Percentiles rank a stretch among this genome's conserved stretches.
These are phyloP conservation scores for Andrena fulva DNA, from an alignment of 2,888 invertebrate species.

Conservation along the genomic window DNA sequence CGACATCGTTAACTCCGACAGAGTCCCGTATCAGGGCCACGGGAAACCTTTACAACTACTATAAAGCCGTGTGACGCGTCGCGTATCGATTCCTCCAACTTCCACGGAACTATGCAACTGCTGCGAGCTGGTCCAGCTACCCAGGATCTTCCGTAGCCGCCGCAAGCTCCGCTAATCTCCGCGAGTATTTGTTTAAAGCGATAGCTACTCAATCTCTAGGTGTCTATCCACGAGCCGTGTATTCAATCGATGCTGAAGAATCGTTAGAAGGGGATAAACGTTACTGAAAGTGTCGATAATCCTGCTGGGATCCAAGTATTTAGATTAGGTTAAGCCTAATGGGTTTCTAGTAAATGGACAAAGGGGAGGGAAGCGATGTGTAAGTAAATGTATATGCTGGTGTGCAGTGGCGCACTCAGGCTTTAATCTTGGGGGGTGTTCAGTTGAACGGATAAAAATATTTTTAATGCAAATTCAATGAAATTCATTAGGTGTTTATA, in stretches of 20 bases:
- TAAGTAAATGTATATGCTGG: too few relatives aligned
- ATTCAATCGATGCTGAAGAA: neutral
- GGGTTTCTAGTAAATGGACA: too few relatives aligned
- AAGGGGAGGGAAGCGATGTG: too few relatives aligned
- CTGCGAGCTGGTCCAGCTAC: neutral
- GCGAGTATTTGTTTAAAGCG: neutral
- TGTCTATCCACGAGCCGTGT: neutral
- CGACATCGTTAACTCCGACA: slow-evolving; percentile 43
- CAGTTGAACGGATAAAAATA: too few relatives aligned
- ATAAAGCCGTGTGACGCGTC: slow-evolving; percentile 26
- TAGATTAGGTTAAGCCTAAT: too few relatives aligned
- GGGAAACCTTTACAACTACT: slow-evolving; percentile 32
- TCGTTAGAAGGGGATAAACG: neutral
- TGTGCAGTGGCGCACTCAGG: too few relatives aligned
- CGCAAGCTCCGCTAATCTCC: neutral
- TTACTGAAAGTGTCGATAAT: too few relatives aligned
- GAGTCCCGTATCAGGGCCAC: slow-evolving; percentile 16
- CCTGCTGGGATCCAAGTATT: too few relatives aligned
- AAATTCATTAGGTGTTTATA: too few relatives aligned
- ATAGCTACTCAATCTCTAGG: neutral
- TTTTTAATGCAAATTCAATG: too few relatives aligned
- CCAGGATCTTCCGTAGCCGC: neutral
- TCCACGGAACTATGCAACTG: neutral
- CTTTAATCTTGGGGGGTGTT: too few relatives aligned
- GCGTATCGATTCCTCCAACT: slow-evolving; percentile 45